Percentiles rank a stretch among this genome's conserved stretches.
Evolutionary conservation across 2,797 vertebrate species (phyloP).

Genomic region (Scleropages formosus): DNA sequence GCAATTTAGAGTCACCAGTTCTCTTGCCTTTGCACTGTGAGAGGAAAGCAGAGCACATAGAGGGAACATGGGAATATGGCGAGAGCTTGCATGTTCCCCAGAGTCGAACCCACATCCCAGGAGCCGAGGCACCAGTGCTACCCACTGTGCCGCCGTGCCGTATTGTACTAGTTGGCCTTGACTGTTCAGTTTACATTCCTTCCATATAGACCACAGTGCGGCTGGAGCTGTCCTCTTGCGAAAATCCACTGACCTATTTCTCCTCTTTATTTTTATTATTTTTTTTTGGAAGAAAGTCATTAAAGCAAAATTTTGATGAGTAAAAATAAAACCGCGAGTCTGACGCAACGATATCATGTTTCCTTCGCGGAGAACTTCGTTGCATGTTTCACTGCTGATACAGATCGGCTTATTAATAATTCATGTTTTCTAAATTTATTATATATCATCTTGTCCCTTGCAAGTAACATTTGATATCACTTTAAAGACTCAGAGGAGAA

Average conservation of each 20-base stretch:
- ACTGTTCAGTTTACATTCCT: too few species aligned
- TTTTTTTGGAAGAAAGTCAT: background rate
- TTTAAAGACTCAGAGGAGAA: slow-evolving; percentile 71
- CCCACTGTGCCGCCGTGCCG: too few species aligned
- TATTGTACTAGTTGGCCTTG: too few species aligned
- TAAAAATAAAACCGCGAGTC: background rate
- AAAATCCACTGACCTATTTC: background rate
- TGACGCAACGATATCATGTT: background rate
- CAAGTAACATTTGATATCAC: slow-evolving; percentile 76
- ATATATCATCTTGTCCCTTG: slow-evolving; percentile 69
- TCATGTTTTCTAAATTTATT: slow-evolving; percentile 72
- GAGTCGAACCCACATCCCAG: too few species aligned
- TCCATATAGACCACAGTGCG: too few species aligned
- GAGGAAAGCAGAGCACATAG: too few species aligned
- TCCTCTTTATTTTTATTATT: background rate
- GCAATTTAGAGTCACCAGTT: too few species aligned
- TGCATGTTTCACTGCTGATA: slow-evolving; percentile 63
- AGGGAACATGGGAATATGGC: too few species aligned
- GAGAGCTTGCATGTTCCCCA: too few species aligned
- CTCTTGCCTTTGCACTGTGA: too few species aligned
- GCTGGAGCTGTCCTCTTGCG: background rate
- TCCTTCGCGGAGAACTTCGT: slow-evolving; percentile 58
- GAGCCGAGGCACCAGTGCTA: too few species aligned
- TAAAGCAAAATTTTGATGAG: background rate
- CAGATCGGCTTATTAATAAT: slow-evolving; percentile 66